Evolutionary conservation across 2,888 invertebrate genomes (phyloP).

Genomic region (Eristalis arbustorum): DNA sequence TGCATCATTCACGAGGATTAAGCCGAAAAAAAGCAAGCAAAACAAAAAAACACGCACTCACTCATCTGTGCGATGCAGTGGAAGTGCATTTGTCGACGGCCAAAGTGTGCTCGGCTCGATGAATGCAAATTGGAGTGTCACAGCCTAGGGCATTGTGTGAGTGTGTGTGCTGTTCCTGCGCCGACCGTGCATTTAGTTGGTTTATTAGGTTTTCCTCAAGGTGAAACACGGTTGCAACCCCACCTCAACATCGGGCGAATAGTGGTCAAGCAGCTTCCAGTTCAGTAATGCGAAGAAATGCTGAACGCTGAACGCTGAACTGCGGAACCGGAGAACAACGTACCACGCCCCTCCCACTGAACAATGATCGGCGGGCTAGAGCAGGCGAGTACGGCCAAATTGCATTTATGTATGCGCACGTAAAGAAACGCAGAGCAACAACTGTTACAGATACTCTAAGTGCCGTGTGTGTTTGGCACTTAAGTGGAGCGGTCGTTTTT

Average conservation of each 20-base stretch:
- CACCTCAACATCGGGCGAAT: constrained; percentile 2
- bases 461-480: constrained; percentile 8
- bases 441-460: neutral
- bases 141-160: neutral
- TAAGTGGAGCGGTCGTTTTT: constrained; percentile 37
- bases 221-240: constrained; percentile 13
- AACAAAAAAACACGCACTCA: neutral
- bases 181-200: constrained; percentile 2
- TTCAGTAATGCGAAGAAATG: constrained; percentile 35
- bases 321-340: constrained; percentile 20
- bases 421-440: constrained; percentile 18
- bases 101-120: neutral
- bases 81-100: neutral
- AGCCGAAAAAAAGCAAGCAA: neutral
- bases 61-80: neutral
- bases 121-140: neutral
- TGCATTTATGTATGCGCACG: constrained; percentile 8
- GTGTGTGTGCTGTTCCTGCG: neutral
- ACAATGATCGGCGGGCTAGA: constrained; percentile 1
- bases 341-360: neutral
- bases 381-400: constrained; percentile 14
- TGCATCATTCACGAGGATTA: constrained; percentile 35
- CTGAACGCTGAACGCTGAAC: no score
- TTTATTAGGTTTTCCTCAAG: constrained; percentile 48
- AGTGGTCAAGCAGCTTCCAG: constrained; percentile 54